phyloP scores from a whole-genome alignment of 1,140 invertebrate genomes.

The Cepaea nemoralis region DNA sequence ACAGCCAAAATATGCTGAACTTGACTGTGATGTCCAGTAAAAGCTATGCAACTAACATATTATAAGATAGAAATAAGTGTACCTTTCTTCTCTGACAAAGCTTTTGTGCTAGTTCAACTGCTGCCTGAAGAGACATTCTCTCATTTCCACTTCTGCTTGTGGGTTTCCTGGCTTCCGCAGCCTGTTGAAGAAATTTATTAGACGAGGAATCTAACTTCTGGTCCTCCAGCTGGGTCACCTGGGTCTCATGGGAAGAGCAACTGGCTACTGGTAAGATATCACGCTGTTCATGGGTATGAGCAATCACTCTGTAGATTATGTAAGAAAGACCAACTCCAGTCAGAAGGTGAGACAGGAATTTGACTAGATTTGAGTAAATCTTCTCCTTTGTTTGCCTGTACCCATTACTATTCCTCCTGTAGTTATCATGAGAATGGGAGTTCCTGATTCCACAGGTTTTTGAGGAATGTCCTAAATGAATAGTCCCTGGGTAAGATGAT shows the following conservation, averaged over 20 bases:
- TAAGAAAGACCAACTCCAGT: background rate
- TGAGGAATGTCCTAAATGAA: too few species aligned
- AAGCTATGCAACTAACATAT: too few species aligned
- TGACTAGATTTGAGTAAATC: background rate
- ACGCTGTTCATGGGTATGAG: background rate
- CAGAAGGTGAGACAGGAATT: background rate
- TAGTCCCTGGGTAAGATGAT: too few species aligned
- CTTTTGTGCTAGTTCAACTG: slow-evolving; percentile 50
- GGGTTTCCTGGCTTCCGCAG: background rate
- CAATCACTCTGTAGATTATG: background rate
- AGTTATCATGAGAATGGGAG: too few species aligned
- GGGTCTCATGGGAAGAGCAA: background rate
- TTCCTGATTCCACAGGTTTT: too few species aligned
- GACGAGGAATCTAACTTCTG: background rate
- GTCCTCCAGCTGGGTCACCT: background rate
- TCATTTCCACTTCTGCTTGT: background rate
- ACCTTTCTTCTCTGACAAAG: slow-evolving; percentile 55
- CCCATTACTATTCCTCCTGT: too few species aligned
- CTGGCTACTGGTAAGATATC: background rate
- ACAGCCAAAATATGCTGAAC: too few species aligned
- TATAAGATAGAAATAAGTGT: too few species aligned
- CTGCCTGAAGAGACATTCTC: slow-evolving; percentile 41
- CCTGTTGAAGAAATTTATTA: background rate
- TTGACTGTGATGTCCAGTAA: too few species aligned
- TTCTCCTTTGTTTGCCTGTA: background rate